These are phyloP conservation scores for Cryptotermes secundus DNA, from an alignment of 1,140 invertebrate genomes.

Conservation along the genomic window DNA sequence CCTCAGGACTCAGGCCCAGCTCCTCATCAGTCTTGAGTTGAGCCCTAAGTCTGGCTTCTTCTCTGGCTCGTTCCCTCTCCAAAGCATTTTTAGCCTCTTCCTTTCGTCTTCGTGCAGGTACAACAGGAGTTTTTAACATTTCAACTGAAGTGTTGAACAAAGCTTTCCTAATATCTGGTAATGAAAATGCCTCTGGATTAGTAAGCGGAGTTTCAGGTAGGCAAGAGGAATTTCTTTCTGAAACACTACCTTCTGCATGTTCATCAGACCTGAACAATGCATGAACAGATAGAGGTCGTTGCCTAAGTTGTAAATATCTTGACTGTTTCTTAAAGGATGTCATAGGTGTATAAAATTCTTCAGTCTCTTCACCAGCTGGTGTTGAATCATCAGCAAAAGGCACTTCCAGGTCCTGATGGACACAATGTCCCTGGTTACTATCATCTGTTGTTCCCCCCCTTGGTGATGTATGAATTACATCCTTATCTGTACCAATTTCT, in stretches of 20 bases:
- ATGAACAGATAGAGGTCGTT: conserved; percentile 39
- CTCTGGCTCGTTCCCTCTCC: conserved; percentile 57
- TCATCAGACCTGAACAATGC: conserved; percentile 33
- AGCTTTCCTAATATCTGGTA: conserved; percentile 44
- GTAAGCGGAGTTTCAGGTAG: conserved; percentile 43
- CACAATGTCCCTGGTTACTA: conserved; percentile 23
- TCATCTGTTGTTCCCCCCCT: background rate
- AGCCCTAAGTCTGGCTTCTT: conserved; percentile 66
- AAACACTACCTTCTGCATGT: conserved; percentile 27
- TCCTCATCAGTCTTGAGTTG: conserved; percentile 70
- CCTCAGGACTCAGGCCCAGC: conserved; percentile 69
- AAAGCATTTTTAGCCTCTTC: conserved; percentile 51
- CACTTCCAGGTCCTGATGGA: conserved; percentile 37
- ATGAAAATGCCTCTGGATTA: conserved; percentile 44
- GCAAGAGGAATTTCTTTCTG: conserved; percentile 28
- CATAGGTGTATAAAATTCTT: conserved; percentile 38
- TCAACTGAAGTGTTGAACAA: conserved; percentile 41
- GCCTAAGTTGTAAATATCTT: background rate
- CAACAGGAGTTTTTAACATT: conserved; percentile 51
- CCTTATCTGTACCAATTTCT: background rate
- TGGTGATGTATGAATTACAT: background rate
- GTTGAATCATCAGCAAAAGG: conserved; percentile 38
- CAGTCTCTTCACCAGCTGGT: conserved; percentile 24
- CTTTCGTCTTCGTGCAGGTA: conserved; percentile 50
- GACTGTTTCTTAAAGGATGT: conserved; percentile 38